Conservation (phyloP, 2,113 vertebrate species). For the Coreoperca whiteheadi region DNA sequence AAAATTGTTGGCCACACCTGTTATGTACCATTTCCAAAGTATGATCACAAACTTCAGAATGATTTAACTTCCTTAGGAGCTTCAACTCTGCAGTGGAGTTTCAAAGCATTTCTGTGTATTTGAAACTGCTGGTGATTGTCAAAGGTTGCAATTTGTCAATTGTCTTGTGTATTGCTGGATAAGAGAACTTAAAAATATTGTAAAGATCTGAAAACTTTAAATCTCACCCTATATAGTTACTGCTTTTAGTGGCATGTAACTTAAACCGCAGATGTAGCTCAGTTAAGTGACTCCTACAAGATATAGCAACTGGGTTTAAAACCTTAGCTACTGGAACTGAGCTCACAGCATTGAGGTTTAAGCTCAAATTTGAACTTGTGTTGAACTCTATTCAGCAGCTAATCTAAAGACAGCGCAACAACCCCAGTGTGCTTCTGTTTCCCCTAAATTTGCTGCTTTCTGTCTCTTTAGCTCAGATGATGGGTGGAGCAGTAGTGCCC, state of each 20-base stretch:
- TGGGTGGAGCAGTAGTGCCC: constrained; percentile 81
- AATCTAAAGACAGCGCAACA: background rate
- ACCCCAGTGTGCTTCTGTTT: background rate
- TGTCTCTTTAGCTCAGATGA: constrained; percentile 77
- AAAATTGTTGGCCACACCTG: too few species aligned
- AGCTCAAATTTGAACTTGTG: background rate
- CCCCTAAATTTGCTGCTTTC: background rate
- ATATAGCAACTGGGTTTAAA: background rate
- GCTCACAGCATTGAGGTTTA: background rate
- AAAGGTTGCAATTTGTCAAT: background rate
- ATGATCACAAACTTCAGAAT: background rate
- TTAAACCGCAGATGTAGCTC: background rate
- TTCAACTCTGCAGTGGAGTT: background rate
- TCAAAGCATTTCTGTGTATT: too few species aligned
- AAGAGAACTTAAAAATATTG: background rate
- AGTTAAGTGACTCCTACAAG: background rate
- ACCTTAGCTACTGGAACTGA: background rate
- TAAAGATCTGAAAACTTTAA: too few species aligned
- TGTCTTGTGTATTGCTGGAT: background rate
- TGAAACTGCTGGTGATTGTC: too few species aligned
- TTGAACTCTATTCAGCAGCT: background rate
- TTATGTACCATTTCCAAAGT: too few species aligned
- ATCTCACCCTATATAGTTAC: background rate
- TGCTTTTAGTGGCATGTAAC: background rate
- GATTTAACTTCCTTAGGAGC: background rate